Percentiles rank a stretch among this genome's conserved stretches.
These are phyloP conservation scores for Lordiphosa stackelbergi DNA, from an alignment of 1,140 invertebrate genomes.

Conservation along the genomic window DNA sequence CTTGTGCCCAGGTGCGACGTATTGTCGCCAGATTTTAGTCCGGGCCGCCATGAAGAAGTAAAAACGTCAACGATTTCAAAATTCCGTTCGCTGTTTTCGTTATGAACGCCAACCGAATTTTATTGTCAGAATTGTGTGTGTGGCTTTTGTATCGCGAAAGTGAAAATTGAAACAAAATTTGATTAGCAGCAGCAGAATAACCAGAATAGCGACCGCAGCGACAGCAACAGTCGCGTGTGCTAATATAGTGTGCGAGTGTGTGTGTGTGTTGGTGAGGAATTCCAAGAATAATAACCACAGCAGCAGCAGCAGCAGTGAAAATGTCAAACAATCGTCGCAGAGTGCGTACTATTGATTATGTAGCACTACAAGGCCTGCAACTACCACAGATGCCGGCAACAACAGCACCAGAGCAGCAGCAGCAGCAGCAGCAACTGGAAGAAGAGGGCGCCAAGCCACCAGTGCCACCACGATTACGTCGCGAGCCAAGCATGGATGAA, in stretches of 20 bases:
- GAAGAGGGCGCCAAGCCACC: conserved; percentile 33
- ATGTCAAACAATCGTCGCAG: conserved; percentile 60
- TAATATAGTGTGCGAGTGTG: conserved; percentile 16
- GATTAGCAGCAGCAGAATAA: conserved; percentile 28
- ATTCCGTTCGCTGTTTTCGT: conserved; percentile 12
- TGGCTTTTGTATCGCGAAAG: conserved; percentile 35
- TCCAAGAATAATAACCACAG: conserved; percentile 51
- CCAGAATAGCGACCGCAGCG: neutral
- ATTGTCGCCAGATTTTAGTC: too few species aligned
- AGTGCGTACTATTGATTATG: conserved; percentile 63
- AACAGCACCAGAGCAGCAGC: conserved; percentile 11
- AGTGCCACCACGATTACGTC: conserved; percentile 50
- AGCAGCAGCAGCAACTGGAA: conserved; percentile 14
- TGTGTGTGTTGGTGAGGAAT: conserved; percentile 29
- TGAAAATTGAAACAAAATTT: conserved; percentile 38
- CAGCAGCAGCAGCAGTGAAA: conserved; percentile 24
- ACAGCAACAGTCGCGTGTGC: conserved; percentile 30
- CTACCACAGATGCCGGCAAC: conserved; percentile 37
- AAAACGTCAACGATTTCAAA: conserved; percentile 10
- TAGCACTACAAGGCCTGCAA: conserved; percentile 46
- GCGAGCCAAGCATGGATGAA: conserved; percentile 56
- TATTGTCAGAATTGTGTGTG: conserved; percentile 1
- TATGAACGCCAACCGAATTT: conserved; percentile 12
- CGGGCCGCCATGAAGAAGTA: too few species aligned
- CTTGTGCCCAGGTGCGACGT: too few species aligned